These are phyloP conservation scores for Argyresthia albistria DNA, from an alignment of 2,888 invertebrate species.

Conservation along the genomic window DNA sequence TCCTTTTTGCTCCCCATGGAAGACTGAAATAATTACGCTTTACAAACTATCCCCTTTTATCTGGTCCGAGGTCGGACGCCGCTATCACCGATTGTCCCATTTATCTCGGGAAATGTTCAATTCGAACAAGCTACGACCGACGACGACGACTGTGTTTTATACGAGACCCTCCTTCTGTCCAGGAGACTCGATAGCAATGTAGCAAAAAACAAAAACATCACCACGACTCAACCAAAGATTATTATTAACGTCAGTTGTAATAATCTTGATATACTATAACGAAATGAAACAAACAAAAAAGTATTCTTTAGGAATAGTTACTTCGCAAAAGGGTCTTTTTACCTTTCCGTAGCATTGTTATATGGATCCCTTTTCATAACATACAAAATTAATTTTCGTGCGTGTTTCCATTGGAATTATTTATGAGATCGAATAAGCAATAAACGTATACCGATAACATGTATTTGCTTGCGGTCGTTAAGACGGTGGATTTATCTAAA, in stretches of 20 bases:
- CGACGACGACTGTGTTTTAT: too few species aligned
- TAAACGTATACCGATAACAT: slow-evolving; percentile 66
- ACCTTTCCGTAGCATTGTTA: neutral
- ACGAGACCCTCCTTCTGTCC: too few species aligned
- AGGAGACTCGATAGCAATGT: too few species aligned
- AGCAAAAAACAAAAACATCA: too few species aligned
- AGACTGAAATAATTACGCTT: slow-evolving; percentile 44
- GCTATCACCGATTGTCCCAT: slow-evolving; percentile 40
- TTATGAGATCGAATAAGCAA: slow-evolving; percentile 67
- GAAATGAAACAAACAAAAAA: neutral
- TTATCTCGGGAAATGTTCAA: slow-evolving; percentile 20
- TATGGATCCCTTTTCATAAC: slow-evolving; percentile 35
- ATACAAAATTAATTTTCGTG: slow-evolving; percentile 49
- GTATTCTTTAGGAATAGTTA: neutral
- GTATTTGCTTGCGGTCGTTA: slow-evolving; percentile 68
- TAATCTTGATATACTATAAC: too few species aligned
- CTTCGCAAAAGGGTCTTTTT: neutral
- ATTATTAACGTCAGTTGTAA: too few species aligned
- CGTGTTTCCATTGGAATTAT: slow-evolving; percentile 59
- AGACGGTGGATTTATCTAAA: slow-evolving; percentile 67
- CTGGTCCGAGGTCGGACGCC: slow-evolving; percentile 33
- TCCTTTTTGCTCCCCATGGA: neutral
- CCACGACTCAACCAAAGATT: too few species aligned
- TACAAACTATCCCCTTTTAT: slow-evolving; percentile 46
- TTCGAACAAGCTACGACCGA: too few species aligned